These are phyloP conservation scores for Clupea harengus DNA, from an alignment of 2,113 vertebrate species.

Conservation along the genomic window DNA sequence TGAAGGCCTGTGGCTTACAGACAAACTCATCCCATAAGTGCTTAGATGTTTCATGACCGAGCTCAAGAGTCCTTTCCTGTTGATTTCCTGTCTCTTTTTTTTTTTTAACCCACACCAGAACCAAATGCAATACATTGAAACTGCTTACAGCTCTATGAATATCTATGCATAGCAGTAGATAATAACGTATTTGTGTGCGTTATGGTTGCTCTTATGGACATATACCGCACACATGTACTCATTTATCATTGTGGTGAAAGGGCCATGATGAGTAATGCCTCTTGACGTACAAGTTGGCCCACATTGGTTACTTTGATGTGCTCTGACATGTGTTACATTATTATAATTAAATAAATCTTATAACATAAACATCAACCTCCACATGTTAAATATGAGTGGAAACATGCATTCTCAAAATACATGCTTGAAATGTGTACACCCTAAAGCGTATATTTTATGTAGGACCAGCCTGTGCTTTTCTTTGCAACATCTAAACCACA, in stretches of 20 bases:
- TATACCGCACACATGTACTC: not conserved
- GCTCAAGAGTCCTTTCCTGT: too few relatives aligned
- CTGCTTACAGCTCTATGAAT: not conserved
- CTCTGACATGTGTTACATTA: too few relatives aligned
- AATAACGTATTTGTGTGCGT: not conserved
- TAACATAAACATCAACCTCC: too few relatives aligned
- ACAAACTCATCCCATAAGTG: not conserved
- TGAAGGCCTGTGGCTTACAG: not conserved
- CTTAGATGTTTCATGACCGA: not conserved
- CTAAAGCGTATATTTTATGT: not conserved
- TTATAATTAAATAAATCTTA: too few relatives aligned
- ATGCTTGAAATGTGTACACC: not conserved
- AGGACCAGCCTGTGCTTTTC: not conserved
- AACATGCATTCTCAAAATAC: too few relatives aligned
- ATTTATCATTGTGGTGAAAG: not conserved
- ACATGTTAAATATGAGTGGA: too few relatives aligned
- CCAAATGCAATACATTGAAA: not conserved
- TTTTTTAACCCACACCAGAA: too few relatives aligned
- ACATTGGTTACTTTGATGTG: not conserved
- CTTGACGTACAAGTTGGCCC: not conserved
- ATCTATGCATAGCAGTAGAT: not conserved
- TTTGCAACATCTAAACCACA: not conserved
- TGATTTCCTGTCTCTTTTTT: too few relatives aligned
- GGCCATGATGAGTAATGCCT: not conserved
- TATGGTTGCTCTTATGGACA: not conserved